These are phyloP conservation scores for Dipodomys ordii DNA, from an alignment of 2,113 vertebrate species.

Conservation along the genomic window DNA sequence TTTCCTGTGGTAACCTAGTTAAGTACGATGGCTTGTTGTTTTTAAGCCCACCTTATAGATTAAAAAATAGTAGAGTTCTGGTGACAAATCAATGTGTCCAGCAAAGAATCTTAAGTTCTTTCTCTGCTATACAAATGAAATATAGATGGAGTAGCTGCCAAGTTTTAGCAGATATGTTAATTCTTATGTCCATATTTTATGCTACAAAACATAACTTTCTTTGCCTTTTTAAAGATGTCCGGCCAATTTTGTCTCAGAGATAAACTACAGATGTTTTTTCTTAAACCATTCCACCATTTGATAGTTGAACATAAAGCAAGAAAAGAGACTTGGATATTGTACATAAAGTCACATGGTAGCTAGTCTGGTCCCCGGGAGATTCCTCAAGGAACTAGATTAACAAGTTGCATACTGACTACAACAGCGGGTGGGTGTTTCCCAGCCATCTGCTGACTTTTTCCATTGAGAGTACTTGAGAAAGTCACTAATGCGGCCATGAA, in stretches of 20 bases:
- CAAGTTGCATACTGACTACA: constrained; percentile 41
- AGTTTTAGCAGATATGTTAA: not conserved
- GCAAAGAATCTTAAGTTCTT: constrained; percentile 1
- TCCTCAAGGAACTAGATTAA: not conserved
- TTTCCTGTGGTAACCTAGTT: not conserved
- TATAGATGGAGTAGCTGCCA: not conserved
- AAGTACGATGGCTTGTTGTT: not conserved
- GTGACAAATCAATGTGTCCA: not conserved
- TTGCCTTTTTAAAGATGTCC: not conserved
- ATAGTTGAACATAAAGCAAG: constrained; percentile 24
- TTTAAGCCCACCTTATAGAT: constrained; percentile 25
- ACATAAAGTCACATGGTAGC: constrained; percentile 5
- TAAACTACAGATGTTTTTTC: constrained; percentile 44
- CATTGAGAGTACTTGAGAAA: constrained; percentile 69
- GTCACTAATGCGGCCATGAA: constrained; percentile 42
- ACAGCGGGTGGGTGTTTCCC: constrained; percentile 58
- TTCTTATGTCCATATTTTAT: not conserved
- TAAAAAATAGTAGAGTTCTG: not conserved
- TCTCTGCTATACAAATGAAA: not conserved
- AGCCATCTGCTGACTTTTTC: constrained; percentile 76
- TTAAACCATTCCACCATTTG: constrained; percentile 11
- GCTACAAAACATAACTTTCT: too few species aligned
- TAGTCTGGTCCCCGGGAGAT: constrained; percentile 48
- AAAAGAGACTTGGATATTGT: constrained; percentile 37
- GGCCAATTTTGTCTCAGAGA: constrained; percentile 13